Conservation (phyloP, 2,888 invertebrate species). For the Papilio protenor region DNA sequence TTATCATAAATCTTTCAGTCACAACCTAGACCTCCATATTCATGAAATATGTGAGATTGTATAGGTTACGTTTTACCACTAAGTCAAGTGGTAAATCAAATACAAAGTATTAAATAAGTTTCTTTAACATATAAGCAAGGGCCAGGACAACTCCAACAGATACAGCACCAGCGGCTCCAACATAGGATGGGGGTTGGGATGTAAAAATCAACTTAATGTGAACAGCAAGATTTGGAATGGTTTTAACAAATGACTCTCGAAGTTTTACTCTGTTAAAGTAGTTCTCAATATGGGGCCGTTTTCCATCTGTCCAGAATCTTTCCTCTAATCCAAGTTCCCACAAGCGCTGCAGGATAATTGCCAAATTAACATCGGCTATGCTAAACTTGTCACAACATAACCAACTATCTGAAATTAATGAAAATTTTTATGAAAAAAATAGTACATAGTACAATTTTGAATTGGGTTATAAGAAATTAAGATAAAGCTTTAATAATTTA, state of each 20-base stretch:
- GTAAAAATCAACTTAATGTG: slow-evolving; percentile 86
- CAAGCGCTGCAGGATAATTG: slow-evolving; percentile 87
- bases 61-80: slow-evolving; percentile 9
- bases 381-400: slow-evolving; percentile 87
- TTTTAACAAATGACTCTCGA: slow-evolving; percentile 86
- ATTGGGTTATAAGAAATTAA: background rate
- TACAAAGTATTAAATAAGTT: slow-evolving; percentile 55
- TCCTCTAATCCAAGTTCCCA: slow-evolving; percentile 87
- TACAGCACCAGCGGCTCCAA: slow-evolving; percentile 85
- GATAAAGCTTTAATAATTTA: too few species aligned
- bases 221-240: slow-evolving; percentile 85
- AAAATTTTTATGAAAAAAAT: slow-evolving; percentile 2
- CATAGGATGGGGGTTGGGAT: slow-evolving; percentile 85
- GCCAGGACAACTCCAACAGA: slow-evolving; percentile 80
- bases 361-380: slow-evolving; percentile 88
- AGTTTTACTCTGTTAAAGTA: slow-evolving; percentile 86
- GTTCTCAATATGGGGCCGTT: slow-evolving; percentile 85
- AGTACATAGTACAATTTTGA: slow-evolving; percentile 12
- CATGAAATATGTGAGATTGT: slow-evolving; percentile 27
- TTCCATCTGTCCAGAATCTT: slow-evolving; percentile 87
- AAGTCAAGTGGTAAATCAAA: background rate
- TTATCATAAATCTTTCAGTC: slow-evolving; percentile 4
- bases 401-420: slow-evolving; percentile 83
- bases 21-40: slow-evolving; percentile 30
- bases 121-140: slow-evolving; percentile 70